Base-by-base conservation (phyloP, 2,113 vertebrate genomes). In the Callaeas wilsoni region DNA sequence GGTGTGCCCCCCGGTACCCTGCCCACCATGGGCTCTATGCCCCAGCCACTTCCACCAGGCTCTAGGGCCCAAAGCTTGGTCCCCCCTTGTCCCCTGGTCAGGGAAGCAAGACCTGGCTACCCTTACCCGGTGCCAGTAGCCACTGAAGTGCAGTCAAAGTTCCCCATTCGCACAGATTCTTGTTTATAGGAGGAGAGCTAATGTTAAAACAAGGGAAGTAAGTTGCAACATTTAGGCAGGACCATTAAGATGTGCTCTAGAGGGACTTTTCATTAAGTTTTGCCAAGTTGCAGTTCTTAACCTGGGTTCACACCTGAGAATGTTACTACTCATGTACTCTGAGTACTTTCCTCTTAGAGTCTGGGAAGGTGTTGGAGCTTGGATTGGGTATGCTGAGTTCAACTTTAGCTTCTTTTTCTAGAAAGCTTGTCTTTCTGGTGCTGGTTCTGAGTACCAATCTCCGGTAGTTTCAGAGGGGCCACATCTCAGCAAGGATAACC, bases 21-120 rank as follows among this genome's bases (percentile, higher is more conserved):
- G 37, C 37, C 59, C 2, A 5, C 39, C 5, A 0, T 13, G 2
- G 14, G 50, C 37, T 55, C 60, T 14, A 1, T 46, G 4, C 13
- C 12, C 15, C 3, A 4, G 44, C 15, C 6, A 3, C 46, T 49
- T 35, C 32, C 17, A 14, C 47, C 15, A 12, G 44, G 12, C 41
- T 50, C 59, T 14, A 13, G 13, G 5, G 4, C 32, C 52, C 15
- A 2, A 17, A 41, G 12, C 9, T 47, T n/a, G 18, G 16, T 13
- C 13, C 16, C 6, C 0, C 6, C 18, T 20, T 50, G 29, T 47
- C 7, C 32, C 13, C 25, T 4, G 1, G 13, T 29, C 39, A 44
- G 33, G n/a, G n/a, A n/a, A 39, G 17, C 33, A 10, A 42, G 52
- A 16, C n/a, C 7, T 11, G 50, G 23, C 32, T 33, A 1, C 25